These are phyloP conservation scores for Callorhinus ursinus DNA, from an alignment of 2,113 vertebrate species.

Conservation along the genomic window DNA sequence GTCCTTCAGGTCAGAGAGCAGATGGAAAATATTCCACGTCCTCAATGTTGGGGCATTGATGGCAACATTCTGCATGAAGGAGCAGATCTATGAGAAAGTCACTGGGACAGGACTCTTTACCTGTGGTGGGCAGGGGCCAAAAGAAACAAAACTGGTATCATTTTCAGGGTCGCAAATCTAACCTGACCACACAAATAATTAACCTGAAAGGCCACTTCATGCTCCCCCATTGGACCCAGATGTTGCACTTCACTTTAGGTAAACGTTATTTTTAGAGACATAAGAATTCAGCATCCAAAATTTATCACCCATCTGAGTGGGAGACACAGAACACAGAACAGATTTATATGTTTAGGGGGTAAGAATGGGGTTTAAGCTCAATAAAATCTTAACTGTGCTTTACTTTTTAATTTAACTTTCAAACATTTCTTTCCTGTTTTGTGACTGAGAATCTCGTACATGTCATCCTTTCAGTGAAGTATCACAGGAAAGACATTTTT, in stretches of 20 bases:
- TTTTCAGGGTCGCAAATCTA: constrained; percentile 60
- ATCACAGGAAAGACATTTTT: constrained; percentile 83
- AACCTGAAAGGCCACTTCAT: constrained; percentile 67
- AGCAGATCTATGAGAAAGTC: constrained; percentile 61
- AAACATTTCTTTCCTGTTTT: constrained; percentile 82
- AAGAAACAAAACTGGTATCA: constrained; percentile 54
- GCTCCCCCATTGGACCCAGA: constrained; percentile 67
- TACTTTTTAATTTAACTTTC: constrained; percentile 83
- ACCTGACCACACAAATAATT: constrained; percentile 70
- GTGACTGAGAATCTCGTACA: constrained; percentile 75
- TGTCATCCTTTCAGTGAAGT: constrained; percentile 81
- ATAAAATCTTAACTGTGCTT: constrained; percentile 82
- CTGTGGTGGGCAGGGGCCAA: constrained; percentile 57
- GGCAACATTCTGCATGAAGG: constrained; percentile 44
- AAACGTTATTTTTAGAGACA: constrained; percentile 83
- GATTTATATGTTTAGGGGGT: constrained; percentile 81
- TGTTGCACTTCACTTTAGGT: constrained; percentile 80
- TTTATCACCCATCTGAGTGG: constrained; percentile 83
- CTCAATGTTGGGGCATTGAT: neutral
- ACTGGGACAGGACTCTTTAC: constrained; percentile 16
- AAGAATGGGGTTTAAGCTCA: constrained; percentile 79
- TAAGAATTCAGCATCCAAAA: constrained; percentile 78
- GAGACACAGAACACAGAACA: constrained; percentile 78
- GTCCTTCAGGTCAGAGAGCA: neutral
- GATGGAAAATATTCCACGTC: constrained; percentile 26